Percentiles rank a stretch among this genome's conserved stretches.
Evolutionary conservation across 2,888 invertebrate species (phyloP).

Genomic region (Galeopsomyia nigrocyanea): DNA sequence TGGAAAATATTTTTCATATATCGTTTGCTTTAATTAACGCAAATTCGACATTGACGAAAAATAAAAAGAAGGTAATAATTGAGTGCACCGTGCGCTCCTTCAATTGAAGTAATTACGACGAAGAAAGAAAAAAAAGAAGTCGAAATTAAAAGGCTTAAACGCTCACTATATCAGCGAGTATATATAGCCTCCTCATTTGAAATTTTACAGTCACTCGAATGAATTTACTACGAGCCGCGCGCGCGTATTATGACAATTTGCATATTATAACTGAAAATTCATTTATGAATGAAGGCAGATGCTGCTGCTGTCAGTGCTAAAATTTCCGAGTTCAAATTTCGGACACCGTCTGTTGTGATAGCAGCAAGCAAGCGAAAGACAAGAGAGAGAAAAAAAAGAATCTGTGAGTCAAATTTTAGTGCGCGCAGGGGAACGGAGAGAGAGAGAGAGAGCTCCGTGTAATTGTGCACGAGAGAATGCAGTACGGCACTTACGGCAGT

Average conservation of each 20-base stretch:
- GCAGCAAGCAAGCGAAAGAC: background rate
- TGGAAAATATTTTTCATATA: too few relatives aligned
- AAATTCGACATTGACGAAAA: too few relatives aligned
- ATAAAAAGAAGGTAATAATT: too few relatives aligned
- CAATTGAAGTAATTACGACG: too few relatives aligned
- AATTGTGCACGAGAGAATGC: constrained; percentile 6
- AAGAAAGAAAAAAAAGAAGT: too few relatives aligned
- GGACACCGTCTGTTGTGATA: background rate
- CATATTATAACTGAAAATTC: constrained; percentile 23
- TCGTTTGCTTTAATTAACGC: too few relatives aligned
- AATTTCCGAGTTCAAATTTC: constrained; percentile 10
- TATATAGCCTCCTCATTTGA: too few relatives aligned
- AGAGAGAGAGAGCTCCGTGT: constrained; percentile 7
- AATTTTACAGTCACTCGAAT: background rate
- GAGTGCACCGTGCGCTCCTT: too few relatives aligned
- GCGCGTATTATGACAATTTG: constrained; percentile 18
- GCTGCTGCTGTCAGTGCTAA: background rate
- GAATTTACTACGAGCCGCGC: background rate
- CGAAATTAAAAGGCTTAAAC: too few relatives aligned
- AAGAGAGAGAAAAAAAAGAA: constrained; percentile 18
- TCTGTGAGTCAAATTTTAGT: constrained; percentile 40
- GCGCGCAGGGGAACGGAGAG: too few relatives aligned
- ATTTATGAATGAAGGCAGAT: constrained; percentile 4
- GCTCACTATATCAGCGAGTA: too few relatives aligned
- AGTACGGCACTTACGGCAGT: too few relatives aligned